Evolutionary conservation across 2,888 invertebrate genomes (phyloP).

Genomic region (Lymantria dispar): DNA sequence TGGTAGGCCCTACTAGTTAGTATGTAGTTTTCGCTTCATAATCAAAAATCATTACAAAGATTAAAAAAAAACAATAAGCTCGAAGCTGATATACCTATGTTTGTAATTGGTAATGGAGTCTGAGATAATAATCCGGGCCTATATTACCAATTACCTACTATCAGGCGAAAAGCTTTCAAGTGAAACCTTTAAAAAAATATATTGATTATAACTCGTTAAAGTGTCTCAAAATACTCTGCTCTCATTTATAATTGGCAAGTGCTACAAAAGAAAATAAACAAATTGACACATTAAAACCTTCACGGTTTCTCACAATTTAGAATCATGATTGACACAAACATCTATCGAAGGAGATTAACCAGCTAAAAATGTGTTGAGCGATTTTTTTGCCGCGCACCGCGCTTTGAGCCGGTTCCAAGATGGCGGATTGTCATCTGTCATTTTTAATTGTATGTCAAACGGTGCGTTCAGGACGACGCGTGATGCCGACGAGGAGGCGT

Average conservation of each 20-base stretch:
- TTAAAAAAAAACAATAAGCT: too few species aligned
- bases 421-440: slow-evolving; percentile 75
- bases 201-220: too few species aligned
- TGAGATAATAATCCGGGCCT: too few species aligned
- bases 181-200: too few species aligned
- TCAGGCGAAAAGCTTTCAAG: too few species aligned
- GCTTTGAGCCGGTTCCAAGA: slow-evolving; percentile 63
- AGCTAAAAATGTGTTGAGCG: slow-evolving; percentile 62
- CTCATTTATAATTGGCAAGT: slow-evolving; percentile 17
- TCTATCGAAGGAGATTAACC: slow-evolving; percentile 54
- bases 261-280: slow-evolving; percentile 23
- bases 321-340: slow-evolving; percentile 52
- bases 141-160: too few species aligned
- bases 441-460: slow-evolving; percentile 80
- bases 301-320: slow-evolving; percentile 22
- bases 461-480: slow-evolving; percentile 31
- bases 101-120: too few species aligned
- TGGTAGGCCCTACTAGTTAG: too few species aligned
- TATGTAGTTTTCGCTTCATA: too few species aligned
- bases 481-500: slow-evolving; percentile 54
- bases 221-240: neutral
- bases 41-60: too few species aligned
- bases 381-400: slow-evolving; percentile 53
- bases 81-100: too few species aligned
- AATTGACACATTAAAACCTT: slow-evolving; percentile 25